phyloP scores from a whole-genome alignment of 2,888 invertebrate species.

The Zonitis immaculata region DNA sequence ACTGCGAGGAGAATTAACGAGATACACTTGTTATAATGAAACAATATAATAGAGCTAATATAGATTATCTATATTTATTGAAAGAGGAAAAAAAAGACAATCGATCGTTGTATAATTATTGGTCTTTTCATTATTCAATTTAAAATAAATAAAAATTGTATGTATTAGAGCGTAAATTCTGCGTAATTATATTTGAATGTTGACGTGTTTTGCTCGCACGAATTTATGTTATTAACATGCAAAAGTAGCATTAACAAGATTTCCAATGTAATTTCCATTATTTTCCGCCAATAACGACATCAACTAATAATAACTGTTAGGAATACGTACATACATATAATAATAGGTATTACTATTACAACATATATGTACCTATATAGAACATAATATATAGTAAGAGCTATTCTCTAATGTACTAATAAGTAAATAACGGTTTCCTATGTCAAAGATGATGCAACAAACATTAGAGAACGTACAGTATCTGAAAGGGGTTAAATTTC shows the following conservation, averaged over 20 bases:
- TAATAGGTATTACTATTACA: background rate
- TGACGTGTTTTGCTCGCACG: background rate
- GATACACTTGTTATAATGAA: no score
- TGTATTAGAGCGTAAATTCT: background rate
- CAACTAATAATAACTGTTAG: background rate
- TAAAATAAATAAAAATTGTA: background rate
- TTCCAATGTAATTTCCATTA: background rate
- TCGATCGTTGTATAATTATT: background rate
- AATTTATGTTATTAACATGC: background rate
- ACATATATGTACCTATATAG: background rate
- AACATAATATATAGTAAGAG: no score
- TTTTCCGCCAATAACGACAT: background rate
- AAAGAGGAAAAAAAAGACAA: no score
- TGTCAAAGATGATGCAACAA: slow-evolving; percentile 12
- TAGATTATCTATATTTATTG: no score
- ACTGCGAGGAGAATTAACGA: no score
- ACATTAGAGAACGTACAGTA: slow-evolving; percentile 5
- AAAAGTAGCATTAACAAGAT: background rate
- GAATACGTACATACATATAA: background rate
- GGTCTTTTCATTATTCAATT: no score
- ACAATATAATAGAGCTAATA: no score
- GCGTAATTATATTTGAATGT: background rate
- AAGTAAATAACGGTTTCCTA: slow-evolving; percentile 12
- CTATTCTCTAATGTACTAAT: background rate
- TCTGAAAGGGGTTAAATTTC: slow-evolving; percentile 9